Conservation (phyloP, 2,888 invertebrate species). For the Coenonympha arcania region DNA sequence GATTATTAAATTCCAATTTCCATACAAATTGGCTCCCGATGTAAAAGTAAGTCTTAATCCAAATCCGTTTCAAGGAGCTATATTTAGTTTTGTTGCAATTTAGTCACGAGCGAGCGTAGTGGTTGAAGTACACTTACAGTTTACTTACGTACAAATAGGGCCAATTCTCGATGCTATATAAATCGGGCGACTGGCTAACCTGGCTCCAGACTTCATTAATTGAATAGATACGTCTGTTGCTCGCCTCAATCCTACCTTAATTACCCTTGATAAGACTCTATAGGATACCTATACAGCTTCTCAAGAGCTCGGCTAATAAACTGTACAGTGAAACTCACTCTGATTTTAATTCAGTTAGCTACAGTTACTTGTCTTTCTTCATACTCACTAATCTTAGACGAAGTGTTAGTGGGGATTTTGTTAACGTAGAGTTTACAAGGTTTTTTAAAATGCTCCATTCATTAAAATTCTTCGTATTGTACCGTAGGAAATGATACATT, state of each 20-base stretch:
- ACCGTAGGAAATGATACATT: no score
- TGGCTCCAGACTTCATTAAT: constrained; percentile 61
- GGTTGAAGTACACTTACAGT: constrained; percentile 35
- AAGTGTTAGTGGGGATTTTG: no score
- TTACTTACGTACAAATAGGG: constrained; percentile 51
- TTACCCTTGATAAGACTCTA: constrained; percentile 66
- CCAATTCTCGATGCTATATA: constrained; percentile 63
- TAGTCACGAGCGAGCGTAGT: constrained; percentile 40
- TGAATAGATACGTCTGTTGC: constrained; percentile 69
- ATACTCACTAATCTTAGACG: no score
- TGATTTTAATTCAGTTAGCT: constrained; percentile 39
- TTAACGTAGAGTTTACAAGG: no score
- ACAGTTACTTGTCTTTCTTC: constrained; percentile 19
- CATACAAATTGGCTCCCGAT: constrained; percentile 22
- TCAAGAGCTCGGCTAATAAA: constrained; percentile 50
- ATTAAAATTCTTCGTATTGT: no score
- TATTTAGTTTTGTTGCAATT: constrained; percentile 47
- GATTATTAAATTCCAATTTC: constrained; percentile 16
- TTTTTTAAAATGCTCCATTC: no score
- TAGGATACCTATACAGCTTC: constrained; percentile 43
- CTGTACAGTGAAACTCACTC: constrained; percentile 62
- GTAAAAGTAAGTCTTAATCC: constrained; percentile 24
- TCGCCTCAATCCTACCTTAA: constrained; percentile 67
- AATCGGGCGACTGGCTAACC: constrained; percentile 54
- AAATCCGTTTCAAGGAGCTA: constrained; percentile 31